Evolutionary conservation across 2,888 invertebrate species (phyloP).

Genomic region (Yponomeuta malinellus): DNA sequence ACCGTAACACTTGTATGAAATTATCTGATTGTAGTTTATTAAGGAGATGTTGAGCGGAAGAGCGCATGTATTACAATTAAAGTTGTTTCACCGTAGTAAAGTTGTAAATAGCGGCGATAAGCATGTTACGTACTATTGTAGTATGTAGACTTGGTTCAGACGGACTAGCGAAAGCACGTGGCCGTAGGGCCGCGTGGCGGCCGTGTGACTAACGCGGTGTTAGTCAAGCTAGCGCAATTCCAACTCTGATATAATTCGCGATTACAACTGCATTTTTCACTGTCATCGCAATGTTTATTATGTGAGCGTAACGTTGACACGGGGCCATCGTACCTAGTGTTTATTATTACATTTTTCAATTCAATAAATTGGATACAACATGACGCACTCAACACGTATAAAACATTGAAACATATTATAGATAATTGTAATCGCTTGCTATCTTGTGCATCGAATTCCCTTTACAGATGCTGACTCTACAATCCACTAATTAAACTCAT

Average conservation of each 20-base stretch:
- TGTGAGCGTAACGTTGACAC: too few relatives aligned
- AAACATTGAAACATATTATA: too few relatives aligned
- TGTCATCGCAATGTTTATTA: too few relatives aligned
- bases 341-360: too few relatives aligned
- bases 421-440: too few relatives aligned
- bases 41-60: neutral
- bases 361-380: too few relatives aligned
- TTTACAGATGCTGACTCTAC: too few relatives aligned
- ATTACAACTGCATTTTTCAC: neutral
- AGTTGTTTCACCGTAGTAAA: neutral
- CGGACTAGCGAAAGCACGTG: neutral
- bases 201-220: constrained; percentile 1
- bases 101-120: constrained; percentile 5
- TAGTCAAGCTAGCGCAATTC: neutral
- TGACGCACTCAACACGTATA: too few relatives aligned
- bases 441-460: too few relatives aligned
- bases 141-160: neutral
- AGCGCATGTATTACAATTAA: constrained; percentile 1
- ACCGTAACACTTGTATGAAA: neutral
- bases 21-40: neutral
- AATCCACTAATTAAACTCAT: too few relatives aligned
- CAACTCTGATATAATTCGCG: neutral
- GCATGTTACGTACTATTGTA: constrained; percentile 10
- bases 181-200: neutral
- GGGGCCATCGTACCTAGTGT: too few relatives aligned